These are phyloP conservation scores for Drosophila planitibia DNA, from an alignment of 2,888 invertebrate species.

Conservation along the genomic window DNA sequence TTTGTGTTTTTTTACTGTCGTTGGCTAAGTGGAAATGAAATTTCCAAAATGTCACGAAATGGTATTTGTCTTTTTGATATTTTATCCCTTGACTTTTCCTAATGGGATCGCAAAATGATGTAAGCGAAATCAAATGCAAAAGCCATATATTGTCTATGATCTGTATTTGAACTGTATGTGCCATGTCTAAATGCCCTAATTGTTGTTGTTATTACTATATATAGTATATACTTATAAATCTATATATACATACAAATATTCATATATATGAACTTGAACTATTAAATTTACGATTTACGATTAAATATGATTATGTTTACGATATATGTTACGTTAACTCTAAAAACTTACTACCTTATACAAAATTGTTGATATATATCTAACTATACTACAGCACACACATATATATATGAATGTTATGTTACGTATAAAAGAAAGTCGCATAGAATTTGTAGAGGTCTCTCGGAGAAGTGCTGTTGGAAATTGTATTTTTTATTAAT, in stretches of 20 bases:
- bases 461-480: conserved; percentile 45
- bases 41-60: conserved; percentile 47
- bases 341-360: conserved; percentile 71
- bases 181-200: conserved; percentile 72
- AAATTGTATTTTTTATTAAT: conserved; percentile 76
- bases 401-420: conserved; percentile 63
- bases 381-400: conserved; percentile 49
- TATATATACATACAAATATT: conserved; percentile 24
- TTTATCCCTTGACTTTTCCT: conserved; percentile 20
- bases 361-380: conserved; percentile 73
- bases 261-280: conserved; percentile 47
- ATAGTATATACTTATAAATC: conserved; percentile 11
- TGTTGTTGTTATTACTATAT: conserved; percentile 66
- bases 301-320: conserved; percentile 44
- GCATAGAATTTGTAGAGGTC: conserved; percentile 11
- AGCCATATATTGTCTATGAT: conserved; percentile 35
- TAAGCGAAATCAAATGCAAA: conserved; percentile 18
- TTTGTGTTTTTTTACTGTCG: conserved; percentile 31
- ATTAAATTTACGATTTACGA: conserved; percentile 50
- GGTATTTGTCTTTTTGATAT: conserved; percentile 17
- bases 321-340: conserved; percentile 63
- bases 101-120: conserved; percentile 45
- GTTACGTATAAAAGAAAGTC: conserved; percentile 47
- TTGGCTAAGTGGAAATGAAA: conserved; percentile 56
- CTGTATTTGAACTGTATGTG: conserved; percentile 76